A percentile compares a stretch with the other conserved stretches of the same genome.
Evolutionary conservation across 2,797 vertebrate genomes (phyloP).

Genomic region (Megaceryle alcyon): DNA sequence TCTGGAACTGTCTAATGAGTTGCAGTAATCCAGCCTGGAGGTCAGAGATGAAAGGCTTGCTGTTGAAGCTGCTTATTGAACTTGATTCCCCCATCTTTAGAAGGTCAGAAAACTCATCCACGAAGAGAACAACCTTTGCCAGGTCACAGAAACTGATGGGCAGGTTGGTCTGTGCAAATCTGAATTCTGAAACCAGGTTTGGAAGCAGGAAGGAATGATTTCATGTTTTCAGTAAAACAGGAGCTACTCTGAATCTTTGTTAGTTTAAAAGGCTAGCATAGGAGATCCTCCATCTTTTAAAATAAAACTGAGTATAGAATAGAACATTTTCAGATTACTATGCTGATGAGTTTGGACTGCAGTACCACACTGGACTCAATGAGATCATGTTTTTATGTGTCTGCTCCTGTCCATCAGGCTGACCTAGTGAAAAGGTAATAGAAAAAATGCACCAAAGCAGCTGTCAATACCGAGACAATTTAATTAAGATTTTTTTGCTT

Average conservation of each 20-base stretch:
- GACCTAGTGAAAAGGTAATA: neutral
- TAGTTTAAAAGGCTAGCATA: neutral
- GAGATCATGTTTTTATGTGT: neutral
- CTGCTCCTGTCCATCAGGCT: neutral
- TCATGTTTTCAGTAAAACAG: neutral
- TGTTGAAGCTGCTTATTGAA: slow-evolving; percentile 22
- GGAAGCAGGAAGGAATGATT: neutral
- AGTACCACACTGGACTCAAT: neutral
- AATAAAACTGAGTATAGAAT: neutral
- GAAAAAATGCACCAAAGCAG: neutral
- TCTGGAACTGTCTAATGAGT: slow-evolving; percentile 28
- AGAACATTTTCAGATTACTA: neutral
- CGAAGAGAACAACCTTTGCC: neutral
- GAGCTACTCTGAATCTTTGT: neutral
- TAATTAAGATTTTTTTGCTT: neutral
- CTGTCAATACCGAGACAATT: neutral
- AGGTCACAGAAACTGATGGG: neutral
- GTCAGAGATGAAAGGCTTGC: slow-evolving; percentile 44
- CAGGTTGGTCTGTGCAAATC: neutral
- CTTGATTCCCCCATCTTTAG: neutral
- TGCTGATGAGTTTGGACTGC: neutral
- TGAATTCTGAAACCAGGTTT: neutral
- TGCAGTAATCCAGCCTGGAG: slow-evolving; percentile 49
- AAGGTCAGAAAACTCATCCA: slow-evolving; percentile 26
- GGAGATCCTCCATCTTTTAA: neutral